phyloP scores from a whole-genome alignment of 2,797 vertebrate species.

The Acridotheres tristis region DNA sequence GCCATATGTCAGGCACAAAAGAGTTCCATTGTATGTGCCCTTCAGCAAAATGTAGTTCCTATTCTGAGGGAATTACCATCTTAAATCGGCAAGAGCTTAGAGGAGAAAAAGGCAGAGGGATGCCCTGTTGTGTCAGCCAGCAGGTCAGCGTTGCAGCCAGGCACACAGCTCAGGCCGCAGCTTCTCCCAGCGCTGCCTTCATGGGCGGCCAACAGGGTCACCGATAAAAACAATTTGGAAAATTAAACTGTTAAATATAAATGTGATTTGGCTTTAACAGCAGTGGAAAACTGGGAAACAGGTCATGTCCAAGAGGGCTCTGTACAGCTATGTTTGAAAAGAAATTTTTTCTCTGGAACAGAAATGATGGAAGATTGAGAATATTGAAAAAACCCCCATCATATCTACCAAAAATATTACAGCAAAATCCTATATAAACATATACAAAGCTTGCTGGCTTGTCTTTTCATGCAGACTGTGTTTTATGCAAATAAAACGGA shows the following conservation, averaged over 20 bases:
- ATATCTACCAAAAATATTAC: background rate
- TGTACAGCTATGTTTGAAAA: conserved; percentile 10
- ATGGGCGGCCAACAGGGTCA: conserved; percentile 41
- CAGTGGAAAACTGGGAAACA: background rate
- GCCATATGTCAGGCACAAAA: background rate
- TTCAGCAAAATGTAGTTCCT: background rate
- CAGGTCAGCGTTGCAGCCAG: background rate
- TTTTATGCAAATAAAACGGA: conserved; percentile 35
- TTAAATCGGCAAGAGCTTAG: background rate
- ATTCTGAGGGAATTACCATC: background rate
- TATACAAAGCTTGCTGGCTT: background rate
- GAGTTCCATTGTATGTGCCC: background rate
- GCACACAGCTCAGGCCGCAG: background rate
- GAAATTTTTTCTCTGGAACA: background rate
- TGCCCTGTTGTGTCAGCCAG: conserved; percentile 3
- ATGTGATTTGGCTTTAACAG: conserved; percentile 48
- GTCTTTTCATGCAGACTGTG: background rate
- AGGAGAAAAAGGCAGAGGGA: background rate
- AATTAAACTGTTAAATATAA: conserved; percentile 65
- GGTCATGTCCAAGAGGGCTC: background rate
- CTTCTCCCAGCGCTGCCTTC: background rate
- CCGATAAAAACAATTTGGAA: conserved; percentile 44
- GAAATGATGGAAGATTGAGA: background rate
- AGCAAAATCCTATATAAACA: background rate
- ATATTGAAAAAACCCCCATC: background rate